Conservation (phyloP, 2,797 vertebrate species). For the Xerus rutilus region DNA sequence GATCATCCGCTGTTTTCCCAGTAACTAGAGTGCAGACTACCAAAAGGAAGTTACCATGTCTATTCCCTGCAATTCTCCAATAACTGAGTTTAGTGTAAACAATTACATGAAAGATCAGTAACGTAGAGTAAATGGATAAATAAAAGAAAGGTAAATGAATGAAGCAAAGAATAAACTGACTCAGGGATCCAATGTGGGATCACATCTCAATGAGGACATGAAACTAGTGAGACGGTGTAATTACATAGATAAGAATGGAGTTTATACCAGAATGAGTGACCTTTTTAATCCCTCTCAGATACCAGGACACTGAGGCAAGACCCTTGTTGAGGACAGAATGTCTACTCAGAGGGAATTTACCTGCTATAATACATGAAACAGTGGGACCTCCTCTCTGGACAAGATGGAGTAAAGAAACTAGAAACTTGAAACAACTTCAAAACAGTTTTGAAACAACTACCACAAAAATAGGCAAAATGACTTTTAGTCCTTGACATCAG, state of each 20-base stretch:
- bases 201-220: not conserved
- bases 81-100: not conserved
- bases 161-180: not conserved
- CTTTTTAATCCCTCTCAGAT: not conserved
- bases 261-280: not conserved
- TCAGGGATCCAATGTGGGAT: not conserved
- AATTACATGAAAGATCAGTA: constrained; percentile 4
- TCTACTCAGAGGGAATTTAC: not conserved
- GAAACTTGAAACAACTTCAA: not conserved
- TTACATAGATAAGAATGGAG: not conserved
- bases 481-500: not conserved
- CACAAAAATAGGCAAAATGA: not conserved
- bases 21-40: not conserved
- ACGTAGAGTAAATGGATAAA: not conserved
- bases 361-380: not conserved
- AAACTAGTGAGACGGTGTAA: not conserved
- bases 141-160: not conserved
- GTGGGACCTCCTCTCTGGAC: not conserved
- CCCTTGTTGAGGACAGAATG: not conserved
- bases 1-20: not conserved
- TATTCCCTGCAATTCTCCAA: not conserved
- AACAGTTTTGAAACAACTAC: not conserved
- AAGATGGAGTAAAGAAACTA: not conserved
- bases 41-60: not conserved
- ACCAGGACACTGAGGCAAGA: not conserved